phyloP scores from a whole-genome alignment of 2,113 vertebrate species.

The Perca fluviatilis region DNA sequence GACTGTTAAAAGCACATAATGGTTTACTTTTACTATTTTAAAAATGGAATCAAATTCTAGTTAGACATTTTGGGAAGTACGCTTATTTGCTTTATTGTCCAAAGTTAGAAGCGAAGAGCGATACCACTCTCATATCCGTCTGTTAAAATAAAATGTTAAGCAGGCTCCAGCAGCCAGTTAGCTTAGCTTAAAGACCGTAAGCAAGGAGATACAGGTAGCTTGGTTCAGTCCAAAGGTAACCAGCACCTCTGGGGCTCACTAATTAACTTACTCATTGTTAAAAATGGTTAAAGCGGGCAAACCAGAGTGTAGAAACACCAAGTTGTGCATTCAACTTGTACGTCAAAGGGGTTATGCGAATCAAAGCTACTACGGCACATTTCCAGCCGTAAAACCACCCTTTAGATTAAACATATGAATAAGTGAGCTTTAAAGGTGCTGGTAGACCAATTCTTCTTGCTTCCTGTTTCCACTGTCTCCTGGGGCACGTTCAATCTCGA shows the following conservation, averaged over 20 bases:
- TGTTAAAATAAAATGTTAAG: neutral
- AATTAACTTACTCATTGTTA: neutral
- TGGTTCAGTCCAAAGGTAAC: neutral
- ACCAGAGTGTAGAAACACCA: neutral
- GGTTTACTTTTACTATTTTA: constrained; percentile 2
- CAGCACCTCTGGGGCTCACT: neutral
- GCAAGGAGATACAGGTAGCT: neutral
- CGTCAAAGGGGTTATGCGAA: too few species aligned
- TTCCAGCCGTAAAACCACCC: neutral
- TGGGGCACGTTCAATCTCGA: too few species aligned
- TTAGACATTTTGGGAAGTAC: neutral
- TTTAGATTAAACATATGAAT: neutral
- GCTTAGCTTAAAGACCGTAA: neutral
- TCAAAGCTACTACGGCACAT: neutral
- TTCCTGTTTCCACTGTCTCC: neutral
- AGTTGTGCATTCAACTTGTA: too few species aligned
- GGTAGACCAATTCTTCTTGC: neutral
- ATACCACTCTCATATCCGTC: neutral
- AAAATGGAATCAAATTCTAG: neutral
- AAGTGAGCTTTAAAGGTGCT: neutral
- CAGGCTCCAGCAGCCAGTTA: neutral
- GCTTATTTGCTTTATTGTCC: neutral
- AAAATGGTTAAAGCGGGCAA: too few species aligned
- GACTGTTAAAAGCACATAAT: neutral
- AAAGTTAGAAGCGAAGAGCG: neutral